phyloP scores from a whole-genome alignment of 2,888 invertebrate genomes.

The Xanthostigma xanthostigma region DNA sequence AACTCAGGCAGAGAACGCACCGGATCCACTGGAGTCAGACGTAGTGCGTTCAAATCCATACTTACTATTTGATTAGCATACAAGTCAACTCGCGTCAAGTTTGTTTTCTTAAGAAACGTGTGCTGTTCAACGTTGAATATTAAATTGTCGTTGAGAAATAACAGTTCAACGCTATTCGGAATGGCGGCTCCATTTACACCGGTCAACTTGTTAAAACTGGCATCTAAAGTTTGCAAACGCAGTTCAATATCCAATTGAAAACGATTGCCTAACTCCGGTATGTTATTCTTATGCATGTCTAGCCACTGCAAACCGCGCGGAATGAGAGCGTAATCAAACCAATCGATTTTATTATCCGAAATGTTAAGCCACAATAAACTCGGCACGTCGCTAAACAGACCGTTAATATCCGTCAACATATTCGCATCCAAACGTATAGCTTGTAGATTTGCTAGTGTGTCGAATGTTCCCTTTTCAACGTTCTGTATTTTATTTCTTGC shows the following conservation, averaged over 20 bases:
- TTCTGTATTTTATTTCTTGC: constrained; percentile 69
- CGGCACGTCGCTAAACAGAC: constrained; percentile 68
- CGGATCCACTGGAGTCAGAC: constrained; percentile 64
- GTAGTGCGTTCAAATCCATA: constrained; percentile 77
- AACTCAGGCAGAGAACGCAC: constrained; percentile 71
- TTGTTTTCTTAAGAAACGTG: constrained; percentile 76
- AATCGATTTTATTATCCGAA: constrained; percentile 75
- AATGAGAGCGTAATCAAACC: constrained; percentile 78
- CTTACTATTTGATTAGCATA: constrained; percentile 84
- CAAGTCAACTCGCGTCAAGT: constrained; percentile 79
- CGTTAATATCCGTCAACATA: constrained; percentile 64
- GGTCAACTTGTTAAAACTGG: constrained; percentile 77
- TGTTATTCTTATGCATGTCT: constrained; percentile 77
- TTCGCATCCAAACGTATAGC: constrained; percentile 80
- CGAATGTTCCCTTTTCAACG: constrained; percentile 70
- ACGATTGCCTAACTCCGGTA: constrained; percentile 63
- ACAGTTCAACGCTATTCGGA: constrained; percentile 69
- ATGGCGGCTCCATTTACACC: constrained; percentile 61
- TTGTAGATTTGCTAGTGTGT: constrained; percentile 63
- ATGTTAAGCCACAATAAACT: constrained; percentile 80
- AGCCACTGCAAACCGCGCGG: constrained; percentile 75
- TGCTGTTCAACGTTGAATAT: constrained; percentile 75
- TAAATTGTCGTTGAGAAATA: constrained; percentile 80
- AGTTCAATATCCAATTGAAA: constrained; percentile 54
- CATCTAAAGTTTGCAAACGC: constrained; percentile 69